phyloP scores from a whole-genome alignment of 2,888 invertebrate genomes.

The Limnephilus auricula region DNA sequence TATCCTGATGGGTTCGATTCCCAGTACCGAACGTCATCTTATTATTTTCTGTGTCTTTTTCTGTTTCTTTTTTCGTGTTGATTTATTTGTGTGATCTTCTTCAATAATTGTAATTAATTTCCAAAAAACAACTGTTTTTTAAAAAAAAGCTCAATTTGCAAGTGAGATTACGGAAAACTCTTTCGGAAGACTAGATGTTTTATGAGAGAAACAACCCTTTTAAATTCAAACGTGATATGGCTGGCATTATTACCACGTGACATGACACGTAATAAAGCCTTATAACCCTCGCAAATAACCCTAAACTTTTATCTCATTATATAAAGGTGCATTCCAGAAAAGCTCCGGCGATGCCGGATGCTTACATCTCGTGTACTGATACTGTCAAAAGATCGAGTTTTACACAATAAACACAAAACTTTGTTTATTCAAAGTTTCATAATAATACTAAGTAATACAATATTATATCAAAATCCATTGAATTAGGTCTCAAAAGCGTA shows the following conservation, averaged over 20 bases:
- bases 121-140: too few relatives aligned
- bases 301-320: background rate
- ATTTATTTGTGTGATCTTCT: background rate
- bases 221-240: background rate
- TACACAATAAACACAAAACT: background rate
- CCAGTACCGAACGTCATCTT: too few relatives aligned
- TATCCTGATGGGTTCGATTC: too few relatives aligned
- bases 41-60: too few relatives aligned
- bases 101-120: background rate
- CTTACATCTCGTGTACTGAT: background rate
- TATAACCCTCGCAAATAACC: background rate
- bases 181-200: background rate
- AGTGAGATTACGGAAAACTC: background rate
- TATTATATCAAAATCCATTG: background rate
- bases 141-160: background rate
- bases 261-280: background rate
- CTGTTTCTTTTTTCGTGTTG: too few relatives aligned
- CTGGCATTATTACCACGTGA: background rate
- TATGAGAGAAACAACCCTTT: background rate
- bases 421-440: background rate
- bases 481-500: background rate
- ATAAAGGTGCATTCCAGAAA: background rate
- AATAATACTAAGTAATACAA: background rate
- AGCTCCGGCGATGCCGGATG: background rate
- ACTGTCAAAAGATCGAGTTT: background rate